phyloP scores from a whole-genome alignment of 2,888 invertebrate genomes.

The Rhopalosiphum nymphaeae region DNA sequence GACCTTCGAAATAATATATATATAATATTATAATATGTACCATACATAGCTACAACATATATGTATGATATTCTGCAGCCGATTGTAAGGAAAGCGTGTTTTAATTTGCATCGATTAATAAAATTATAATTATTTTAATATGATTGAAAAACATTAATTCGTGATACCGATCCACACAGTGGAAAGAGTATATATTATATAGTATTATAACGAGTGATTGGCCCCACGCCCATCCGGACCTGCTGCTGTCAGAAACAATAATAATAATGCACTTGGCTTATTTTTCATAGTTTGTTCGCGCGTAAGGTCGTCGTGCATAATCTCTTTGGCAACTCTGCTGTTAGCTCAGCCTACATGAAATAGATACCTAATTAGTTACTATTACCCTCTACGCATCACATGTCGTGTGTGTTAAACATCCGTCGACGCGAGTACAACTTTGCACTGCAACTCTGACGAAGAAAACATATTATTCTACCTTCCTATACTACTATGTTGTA shows the following conservation, averaged over 20 bases:
- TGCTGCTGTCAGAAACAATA: neutral
- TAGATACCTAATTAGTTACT: neutral
- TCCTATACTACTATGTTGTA: neutral
- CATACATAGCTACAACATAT: neutral
- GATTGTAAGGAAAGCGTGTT: neutral
- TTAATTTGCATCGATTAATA: slow-evolving; percentile 1
- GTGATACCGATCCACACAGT: neutral
- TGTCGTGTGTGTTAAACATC: neutral
- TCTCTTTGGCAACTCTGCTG: neutral
- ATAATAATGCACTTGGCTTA: neutral
- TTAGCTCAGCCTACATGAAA: neutral
- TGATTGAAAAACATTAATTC: neutral
- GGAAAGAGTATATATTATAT: neutral
- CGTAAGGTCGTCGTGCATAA: neutral
- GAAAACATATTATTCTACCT: neutral
- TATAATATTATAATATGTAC: neutral
- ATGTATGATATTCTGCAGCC: neutral
- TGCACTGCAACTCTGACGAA: neutral
- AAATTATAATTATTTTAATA: neutral
- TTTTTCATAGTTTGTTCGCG: neutral
- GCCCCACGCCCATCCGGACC: neutral
- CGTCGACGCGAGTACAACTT: too few species aligned
- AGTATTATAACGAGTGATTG: neutral
- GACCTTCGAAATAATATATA: neutral
- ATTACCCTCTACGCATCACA: neutral